These are phyloP conservation scores for Bellardia pandia DNA, from an alignment of 2,888 invertebrate genomes.

Conservation along the genomic window DNA sequence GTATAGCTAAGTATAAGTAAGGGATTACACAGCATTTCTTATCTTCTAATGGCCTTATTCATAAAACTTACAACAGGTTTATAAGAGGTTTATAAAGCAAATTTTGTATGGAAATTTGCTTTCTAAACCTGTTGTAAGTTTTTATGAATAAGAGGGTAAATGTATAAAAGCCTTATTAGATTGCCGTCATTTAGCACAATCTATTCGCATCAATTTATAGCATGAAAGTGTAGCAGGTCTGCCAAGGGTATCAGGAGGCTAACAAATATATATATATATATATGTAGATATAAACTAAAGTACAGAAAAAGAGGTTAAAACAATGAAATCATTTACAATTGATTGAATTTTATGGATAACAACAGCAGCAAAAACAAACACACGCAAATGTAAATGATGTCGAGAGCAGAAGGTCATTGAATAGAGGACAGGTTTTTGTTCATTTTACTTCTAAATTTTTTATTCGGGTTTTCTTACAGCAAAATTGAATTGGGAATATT, in stretches of 20 bases:
- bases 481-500: slow-evolving; percentile 11
- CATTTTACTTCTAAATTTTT: neutral
- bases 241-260: neutral
- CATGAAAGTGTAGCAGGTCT: neutral
- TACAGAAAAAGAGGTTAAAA: slow-evolving; percentile 43
- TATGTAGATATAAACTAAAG: neutral
- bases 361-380: slow-evolving; percentile 8
- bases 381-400: slow-evolving; percentile 32
- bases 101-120: no score
- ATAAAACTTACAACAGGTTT: no score
- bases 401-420: slow-evolving; percentile 36
- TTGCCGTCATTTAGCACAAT: neutral
- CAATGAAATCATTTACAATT: slow-evolving; percentile 67
- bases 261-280: neutral
- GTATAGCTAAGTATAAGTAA: no score
- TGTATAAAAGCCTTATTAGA: neutral
- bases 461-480: neutral
- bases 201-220: neutral
- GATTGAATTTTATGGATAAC: slow-evolving; percentile 63
- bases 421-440: slow-evolving; percentile 18
- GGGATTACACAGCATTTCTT: neutral
- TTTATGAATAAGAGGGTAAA: no score
- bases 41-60: no score
- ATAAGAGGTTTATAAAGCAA: no score
- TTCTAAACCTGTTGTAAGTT: no score